Evolutionary conservation across 1,140 invertebrate species (phyloP).

Genomic region (Procambarus virginalis): DNA sequence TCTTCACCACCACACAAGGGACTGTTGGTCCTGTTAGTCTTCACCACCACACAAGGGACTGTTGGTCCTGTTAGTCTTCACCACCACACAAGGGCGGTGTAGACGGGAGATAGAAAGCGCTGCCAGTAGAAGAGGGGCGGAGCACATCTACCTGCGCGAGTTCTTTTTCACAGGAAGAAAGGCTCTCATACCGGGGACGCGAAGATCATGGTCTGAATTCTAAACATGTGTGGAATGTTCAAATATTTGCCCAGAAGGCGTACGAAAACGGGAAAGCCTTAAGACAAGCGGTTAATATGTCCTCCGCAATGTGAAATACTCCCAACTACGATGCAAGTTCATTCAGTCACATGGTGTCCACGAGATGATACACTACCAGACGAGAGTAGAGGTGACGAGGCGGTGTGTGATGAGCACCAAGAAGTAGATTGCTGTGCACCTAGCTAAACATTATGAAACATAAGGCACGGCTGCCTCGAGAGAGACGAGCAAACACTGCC

Average conservation of each 20-base stretch:
- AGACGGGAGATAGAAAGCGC: too few relatives aligned
- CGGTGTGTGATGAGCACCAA: background rate
- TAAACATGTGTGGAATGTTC: background rate
- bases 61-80: too few relatives aligned
- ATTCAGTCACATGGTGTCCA: too few relatives aligned
- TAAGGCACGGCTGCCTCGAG: background rate
- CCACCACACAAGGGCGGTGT: too few relatives aligned
- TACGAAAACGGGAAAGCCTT: background rate
- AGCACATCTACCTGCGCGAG: background rate
- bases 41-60: too few relatives aligned
- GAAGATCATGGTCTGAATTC: conserved; percentile 6
- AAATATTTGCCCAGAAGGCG: background rate
- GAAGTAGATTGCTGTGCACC: background rate
- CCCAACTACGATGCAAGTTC: too few relatives aligned
- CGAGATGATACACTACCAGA: background rate
- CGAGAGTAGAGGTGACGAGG: background rate
- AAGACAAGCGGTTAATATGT: too few relatives aligned
- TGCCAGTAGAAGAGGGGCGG: too few relatives aligned
- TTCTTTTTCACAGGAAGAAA: background rate
- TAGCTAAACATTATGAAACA: conserved; percentile 1
- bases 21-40: too few relatives aligned
- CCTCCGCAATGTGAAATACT: too few relatives aligned
- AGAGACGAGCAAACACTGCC: background rate
- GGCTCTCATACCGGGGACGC: background rate
- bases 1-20: too few relatives aligned